These are phyloP conservation scores for Tokudaia tokunoshimensis DNA, from an alignment of 2,797 vertebrate species.

Conservation along the genomic window DNA sequence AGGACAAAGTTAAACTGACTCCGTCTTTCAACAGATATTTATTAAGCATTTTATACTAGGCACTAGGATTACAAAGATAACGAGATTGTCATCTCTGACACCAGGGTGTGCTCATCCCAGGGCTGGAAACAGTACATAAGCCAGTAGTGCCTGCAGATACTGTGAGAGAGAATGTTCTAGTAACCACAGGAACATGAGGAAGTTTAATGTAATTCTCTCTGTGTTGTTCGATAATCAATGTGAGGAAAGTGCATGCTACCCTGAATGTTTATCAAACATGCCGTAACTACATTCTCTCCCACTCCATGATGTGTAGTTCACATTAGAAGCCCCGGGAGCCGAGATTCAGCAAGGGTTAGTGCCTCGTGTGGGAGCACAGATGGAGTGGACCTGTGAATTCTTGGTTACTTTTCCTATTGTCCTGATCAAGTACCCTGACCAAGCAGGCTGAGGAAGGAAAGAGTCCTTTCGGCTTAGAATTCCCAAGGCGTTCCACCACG, in stretches of 20 bases:
- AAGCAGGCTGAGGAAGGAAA: neutral
- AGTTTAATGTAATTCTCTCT: conserved; percentile 13
- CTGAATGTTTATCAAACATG: neutral
- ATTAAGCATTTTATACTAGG: neutral
- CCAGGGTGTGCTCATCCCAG: neutral
- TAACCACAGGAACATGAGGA: neutral
- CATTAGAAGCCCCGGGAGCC: neutral
- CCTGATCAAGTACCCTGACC: neutral
- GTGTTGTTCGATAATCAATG: neutral
- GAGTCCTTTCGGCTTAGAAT: neutral
- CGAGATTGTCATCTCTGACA: conserved; percentile 7
- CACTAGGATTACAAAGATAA: conserved; percentile 60
- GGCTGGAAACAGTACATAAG: neutral
- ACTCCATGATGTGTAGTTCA: fast-evolving
- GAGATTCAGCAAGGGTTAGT: neutral
- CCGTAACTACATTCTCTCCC: neutral
- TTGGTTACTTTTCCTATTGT: neutral
- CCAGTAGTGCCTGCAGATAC: neutral
- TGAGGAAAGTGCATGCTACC: neutral
- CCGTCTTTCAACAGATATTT: conserved; percentile 28
- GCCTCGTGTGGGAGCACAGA: fast-evolving
- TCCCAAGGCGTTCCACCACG: neutral
- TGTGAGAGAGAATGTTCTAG: neutral
- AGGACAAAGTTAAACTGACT: conserved; percentile 27
- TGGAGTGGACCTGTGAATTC: neutral